Conservation (phyloP, 64 coral and sea anemone genomes). For the Acropora tenuis region DNA sequence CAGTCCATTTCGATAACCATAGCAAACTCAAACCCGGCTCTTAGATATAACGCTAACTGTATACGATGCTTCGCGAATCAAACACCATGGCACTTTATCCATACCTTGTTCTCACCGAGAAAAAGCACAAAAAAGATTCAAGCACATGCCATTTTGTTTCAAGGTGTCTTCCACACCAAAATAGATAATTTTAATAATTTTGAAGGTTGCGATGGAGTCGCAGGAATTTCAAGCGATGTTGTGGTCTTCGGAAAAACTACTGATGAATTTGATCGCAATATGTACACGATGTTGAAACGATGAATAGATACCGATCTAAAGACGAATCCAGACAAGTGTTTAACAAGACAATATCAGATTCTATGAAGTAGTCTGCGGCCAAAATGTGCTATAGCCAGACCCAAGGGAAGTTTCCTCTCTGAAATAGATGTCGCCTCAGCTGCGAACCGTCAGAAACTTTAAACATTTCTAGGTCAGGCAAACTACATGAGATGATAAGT, state of each 20-base stretch:
- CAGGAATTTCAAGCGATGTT: background rate
- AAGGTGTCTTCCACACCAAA: no score
- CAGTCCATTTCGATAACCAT: no score
- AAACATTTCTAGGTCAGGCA: conserved; percentile 13
- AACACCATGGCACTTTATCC: no score
- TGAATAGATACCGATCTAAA: conserved; percentile 42
- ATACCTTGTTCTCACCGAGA: no score
- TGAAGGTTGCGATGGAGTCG: background rate
- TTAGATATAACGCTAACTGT: no score
- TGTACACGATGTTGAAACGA: conserved; percentile 36
- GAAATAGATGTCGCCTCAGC: conserved; percentile 8
- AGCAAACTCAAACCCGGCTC: no score
- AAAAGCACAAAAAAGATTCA: no score
- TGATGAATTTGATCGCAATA: conserved; percentile 16
- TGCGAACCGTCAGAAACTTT: no score
- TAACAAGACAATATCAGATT: background rate
- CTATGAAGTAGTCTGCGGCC: conserved; percentile 25
- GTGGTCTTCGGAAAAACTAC: conserved; percentile 15
- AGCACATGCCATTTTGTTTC: no score
- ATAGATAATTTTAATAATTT: background rate
- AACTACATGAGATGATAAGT: background rate
- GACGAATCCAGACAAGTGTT: conserved; percentile 36
- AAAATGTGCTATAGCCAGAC: conserved; percentile 26
- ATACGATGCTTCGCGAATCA: no score
- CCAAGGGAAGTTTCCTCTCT: conserved; percentile 10